Percentiles rank a stretch among this genome's conserved stretches.
These are phyloP conservation scores for Crax fasciolata DNA, from an alignment of 2,797 vertebrate genomes.

Conservation along the genomic window DNA sequence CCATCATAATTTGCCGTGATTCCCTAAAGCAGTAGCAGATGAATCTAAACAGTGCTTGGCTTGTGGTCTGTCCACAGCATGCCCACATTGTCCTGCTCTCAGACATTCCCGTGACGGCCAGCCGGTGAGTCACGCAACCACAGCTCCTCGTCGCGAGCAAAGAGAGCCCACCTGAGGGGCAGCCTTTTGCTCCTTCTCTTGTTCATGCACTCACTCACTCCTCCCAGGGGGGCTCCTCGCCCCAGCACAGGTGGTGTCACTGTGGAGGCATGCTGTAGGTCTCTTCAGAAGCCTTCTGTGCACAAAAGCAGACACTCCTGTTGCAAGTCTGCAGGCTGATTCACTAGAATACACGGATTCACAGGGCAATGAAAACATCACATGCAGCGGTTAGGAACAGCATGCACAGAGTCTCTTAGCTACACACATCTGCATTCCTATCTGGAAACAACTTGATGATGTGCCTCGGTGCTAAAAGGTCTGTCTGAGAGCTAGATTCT, in stretches of 20 bases:
- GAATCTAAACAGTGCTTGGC: not conserved
- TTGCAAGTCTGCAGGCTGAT: not conserved
- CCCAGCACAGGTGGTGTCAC: not conserved
- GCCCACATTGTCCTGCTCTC: not conserved
- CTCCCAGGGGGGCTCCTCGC: not conserved
- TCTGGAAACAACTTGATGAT: not conserved
- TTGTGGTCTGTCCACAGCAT: not conserved
- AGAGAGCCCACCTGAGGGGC: slow-evolving; percentile 15
- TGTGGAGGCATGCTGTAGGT: not conserved
- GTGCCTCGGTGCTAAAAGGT: not conserved
- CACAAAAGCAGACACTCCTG: not conserved
- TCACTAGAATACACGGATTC: not conserved
- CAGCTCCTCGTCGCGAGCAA: not conserved
- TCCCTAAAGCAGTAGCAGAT: slow-evolving; percentile 10
- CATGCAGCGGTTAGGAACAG: not conserved
- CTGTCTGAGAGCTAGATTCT: not conserved
- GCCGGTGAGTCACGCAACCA: not conserved
- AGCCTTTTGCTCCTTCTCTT: not conserved
- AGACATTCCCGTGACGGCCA: not conserved
- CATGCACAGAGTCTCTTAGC: not conserved
- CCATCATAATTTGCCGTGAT: not conserved
- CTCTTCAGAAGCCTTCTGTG: not conserved
- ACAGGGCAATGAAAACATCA: not conserved
- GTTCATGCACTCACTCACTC: not conserved
- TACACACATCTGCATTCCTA: not conserved